These are phyloP conservation scores for Geodia barretti DNA, from an alignment of 37 sponge, comb jelly and placozoan species.

Conservation along the genomic window DNA sequence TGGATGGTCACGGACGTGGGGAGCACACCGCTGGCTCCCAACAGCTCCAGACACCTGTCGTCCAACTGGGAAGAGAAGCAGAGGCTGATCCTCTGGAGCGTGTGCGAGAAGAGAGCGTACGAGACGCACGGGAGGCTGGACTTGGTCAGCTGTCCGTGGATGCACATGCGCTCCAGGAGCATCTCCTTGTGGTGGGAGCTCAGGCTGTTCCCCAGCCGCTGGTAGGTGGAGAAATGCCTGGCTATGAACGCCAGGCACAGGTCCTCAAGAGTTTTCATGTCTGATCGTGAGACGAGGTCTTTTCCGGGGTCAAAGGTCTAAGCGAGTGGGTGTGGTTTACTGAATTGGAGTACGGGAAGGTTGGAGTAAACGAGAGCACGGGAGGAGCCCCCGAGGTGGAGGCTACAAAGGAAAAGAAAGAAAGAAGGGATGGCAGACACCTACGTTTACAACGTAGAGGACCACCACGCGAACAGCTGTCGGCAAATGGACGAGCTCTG, in stretches of 20 bases:
- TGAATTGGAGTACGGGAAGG: too few relatives aligned
- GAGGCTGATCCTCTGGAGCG: conserved; percentile 61
- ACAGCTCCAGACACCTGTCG: conserved; percentile 57
- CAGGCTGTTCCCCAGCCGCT: conserved; percentile 56
- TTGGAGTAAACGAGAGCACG: too few relatives aligned
- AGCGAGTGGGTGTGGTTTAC: too few relatives aligned
- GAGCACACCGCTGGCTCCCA: conserved; percentile 54
- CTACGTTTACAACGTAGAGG: conserved; percentile 31
- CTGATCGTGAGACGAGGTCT: neutral
- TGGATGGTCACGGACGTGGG: conserved; percentile 60
- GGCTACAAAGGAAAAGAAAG: too few relatives aligned
- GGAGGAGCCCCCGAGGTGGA: too few relatives aligned
- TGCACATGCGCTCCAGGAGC: conserved; percentile 83
- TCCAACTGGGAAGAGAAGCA: conserved; percentile 62
- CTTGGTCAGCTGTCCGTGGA: conserved; percentile 53
- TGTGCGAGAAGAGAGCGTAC: conserved; percentile 70
- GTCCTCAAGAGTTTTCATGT: conserved; percentile 66
- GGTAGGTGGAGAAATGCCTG: conserved; percentile 22
- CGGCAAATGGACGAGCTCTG: conserved; percentile 60
- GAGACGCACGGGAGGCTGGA: conserved; percentile 43
- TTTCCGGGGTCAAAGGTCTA: too few relatives aligned
- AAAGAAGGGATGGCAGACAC: neutral
- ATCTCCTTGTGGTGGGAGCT: conserved; percentile 67
- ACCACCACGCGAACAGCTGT: conserved; percentile 33
- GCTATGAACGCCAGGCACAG: conserved; percentile 65